Conservation (phyloP, 2,888 invertebrate species). For the Sceliomorpha sp. region DNA sequence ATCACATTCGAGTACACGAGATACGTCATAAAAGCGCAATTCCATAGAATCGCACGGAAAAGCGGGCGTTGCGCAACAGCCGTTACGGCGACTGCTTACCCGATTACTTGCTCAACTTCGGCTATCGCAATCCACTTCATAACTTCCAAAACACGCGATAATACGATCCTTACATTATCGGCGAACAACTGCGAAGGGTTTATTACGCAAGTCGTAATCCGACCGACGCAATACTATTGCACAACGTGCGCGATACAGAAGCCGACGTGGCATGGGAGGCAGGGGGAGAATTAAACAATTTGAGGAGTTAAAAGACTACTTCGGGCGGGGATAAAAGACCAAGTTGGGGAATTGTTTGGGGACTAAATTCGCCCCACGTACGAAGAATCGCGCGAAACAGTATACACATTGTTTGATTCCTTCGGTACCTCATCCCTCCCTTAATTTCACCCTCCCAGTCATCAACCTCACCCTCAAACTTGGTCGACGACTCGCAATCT, state of each 20-base stretch:
- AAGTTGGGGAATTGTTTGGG: too few relatives aligned
- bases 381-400: slow-evolving; percentile 12
- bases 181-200: slow-evolving; percentile 23
- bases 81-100: slow-evolving; percentile 25
- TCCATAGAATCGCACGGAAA: too few relatives aligned
- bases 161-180: slow-evolving; percentile 28
- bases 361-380: too few relatives aligned
- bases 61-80: slow-evolving; percentile 22
- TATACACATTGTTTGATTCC: too few relatives aligned
- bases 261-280: too few relatives aligned
- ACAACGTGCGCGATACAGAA: slow-evolving; percentile 12
- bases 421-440: too few relatives aligned
- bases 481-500: slow-evolving; percentile 62
- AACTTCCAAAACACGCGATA: slow-evolving; percentile 34
- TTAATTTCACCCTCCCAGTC: too few relatives aligned
- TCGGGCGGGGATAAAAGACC: too few relatives aligned
- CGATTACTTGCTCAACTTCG: slow-evolving; percentile 31
- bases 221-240: background rate
- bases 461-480: slow-evolving; percentile 27
- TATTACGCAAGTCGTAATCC: slow-evolving; percentile 2
- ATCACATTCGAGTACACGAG: too few relatives aligned
- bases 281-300: too few relatives aligned
- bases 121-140: slow-evolving; percentile 30
- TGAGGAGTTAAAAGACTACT: too few relatives aligned
- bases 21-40: too few relatives aligned